Evolutionary conservation across 1,140 invertebrate genomes (phyloP), one percentile per base, ranked within the genome.

Genomic region (Drosophila bocki): DNA sequence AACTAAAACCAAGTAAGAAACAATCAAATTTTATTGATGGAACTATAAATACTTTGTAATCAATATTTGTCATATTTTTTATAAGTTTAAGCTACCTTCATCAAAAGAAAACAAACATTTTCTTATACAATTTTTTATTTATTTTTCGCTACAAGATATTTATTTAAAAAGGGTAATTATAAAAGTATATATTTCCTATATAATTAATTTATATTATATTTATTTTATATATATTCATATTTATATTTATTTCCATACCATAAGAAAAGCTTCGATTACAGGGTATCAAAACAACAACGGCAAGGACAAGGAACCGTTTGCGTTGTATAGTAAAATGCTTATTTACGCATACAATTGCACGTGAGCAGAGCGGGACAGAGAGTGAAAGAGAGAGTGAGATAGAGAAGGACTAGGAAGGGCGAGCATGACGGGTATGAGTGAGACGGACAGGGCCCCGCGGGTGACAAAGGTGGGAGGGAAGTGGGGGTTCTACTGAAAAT

Each of bases 341-440:
- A 87, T 87, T 87, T 87, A 87, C 84, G 85, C 84, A 87, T 81
- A 87, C 84, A 80, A 65, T 84, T 84, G 78, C 84, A 74, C 69
- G 75, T 71, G 65, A 78, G 47, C 54, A n/a, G 56, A 51, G 11
- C 62, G 35, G 48, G 48, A 45, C 29, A 32, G 48, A 22, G 13
- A 6, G 48, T 50, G 17, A 19, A 22, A 48, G 63, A 37, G 3
- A 69, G 32, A 39, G 41, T 22, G 39, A 32, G 44, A 26, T 17
- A 33, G 57, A 64, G 42, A 39, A 13, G 15, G n/a, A 22, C 15
- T 50, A 32, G 32, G 22, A 37, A 29, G 22, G 15, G n/a, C 22
- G 13, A 13, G 3, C 17, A 15, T 9, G 32, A n/a, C 9, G 37
- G 33, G 65, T 65, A 62, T 33, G 13, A 56, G 45, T 35, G 58